phyloP scores from a whole-genome alignment of 1,140 invertebrate species.

The Spodoptera frugiperda region DNA sequence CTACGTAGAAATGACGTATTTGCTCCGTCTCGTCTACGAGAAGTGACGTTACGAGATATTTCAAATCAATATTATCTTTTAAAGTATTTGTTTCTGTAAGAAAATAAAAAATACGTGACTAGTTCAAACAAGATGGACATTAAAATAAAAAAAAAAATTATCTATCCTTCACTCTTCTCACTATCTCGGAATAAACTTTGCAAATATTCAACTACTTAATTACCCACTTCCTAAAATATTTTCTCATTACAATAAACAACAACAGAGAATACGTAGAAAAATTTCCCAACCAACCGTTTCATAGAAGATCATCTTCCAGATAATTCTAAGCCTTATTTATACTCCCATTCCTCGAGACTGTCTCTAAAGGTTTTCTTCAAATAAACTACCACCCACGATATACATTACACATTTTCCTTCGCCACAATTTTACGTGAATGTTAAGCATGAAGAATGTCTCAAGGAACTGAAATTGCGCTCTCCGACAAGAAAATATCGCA shows the following conservation, averaged over 20 bases:
- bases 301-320: constrained; percentile 23
- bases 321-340: constrained; percentile 34
- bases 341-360: constrained; percentile 25
- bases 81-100: too few relatives aligned
- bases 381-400: constrained; percentile 34
- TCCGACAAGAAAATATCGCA: constrained; percentile 67
- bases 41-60: too few relatives aligned
- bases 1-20: too few relatives aligned
- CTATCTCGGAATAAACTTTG: too few relatives aligned
- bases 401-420: constrained; percentile 43
- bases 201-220: too few relatives aligned
- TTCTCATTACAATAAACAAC: neutral
- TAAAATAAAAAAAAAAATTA: too few relatives aligned
- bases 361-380: constrained; percentile 35
- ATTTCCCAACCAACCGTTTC: constrained; percentile 1
- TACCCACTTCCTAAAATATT: neutral
- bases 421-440: constrained; percentile 56
- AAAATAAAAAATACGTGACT: too few relatives aligned
- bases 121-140: too few relatives aligned
- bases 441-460: constrained; percentile 63
- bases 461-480: constrained; percentile 79
- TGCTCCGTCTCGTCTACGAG: too few relatives aligned
- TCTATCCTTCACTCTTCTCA: too few relatives aligned
- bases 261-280: neutral
- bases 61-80: too few relatives aligned